Base-by-base conservation (phyloP, 2,888 invertebrate species). In the Papilio demoleus region DNA sequence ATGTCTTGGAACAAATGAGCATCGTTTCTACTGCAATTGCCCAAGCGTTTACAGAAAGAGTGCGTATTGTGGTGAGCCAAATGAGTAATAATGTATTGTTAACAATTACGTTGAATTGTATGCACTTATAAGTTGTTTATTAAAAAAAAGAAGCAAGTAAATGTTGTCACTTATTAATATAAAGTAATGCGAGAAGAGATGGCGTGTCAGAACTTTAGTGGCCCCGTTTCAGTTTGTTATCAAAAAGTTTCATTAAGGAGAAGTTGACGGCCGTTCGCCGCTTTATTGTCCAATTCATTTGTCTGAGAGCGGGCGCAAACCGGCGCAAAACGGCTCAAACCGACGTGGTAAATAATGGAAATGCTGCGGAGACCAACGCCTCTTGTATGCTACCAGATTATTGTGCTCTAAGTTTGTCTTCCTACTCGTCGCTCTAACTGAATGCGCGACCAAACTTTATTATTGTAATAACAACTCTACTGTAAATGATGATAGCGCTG, bases 261-360 rank as follows among this genome's bases (percentile, higher is more conserved):
- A 84, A 85, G 84, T 87, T 86, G 88, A 85, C 82, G 82, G 80
- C 82, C 84, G 81, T 78, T 86, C 81, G 82, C 78, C 78, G 79
- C 77, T 86, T 84, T 86, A 87, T 85, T 84, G 83, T 86, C 79
- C 84, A 86, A 88, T 86, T 87, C 83, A 86, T 88, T 88, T 87
- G 83, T 82, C 79, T 79, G 79, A 75, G 79, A 83, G 79, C 76
- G 77, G 79, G 81, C 77, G 78, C 79, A 82, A 82, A 84, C 84
- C 82, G 79, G 81, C 42, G 19, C 42, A 45, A 45, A 45, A 17
- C 82, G 79, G 81, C 42, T 4, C 42, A 45, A 45, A 45, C 42
- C 42, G 42, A 9, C 70, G 74, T 80, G 75, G 84, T 83, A 83
- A 85, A 86, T 87, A 87, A 87, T 84, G 82, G 79, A 82, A 85